A percentile compares a stretch with the other conserved stretches of the same genome.
Evolutionary conservation across 2,113 vertebrate species (phyloP).

Genomic region (Pluvialis apricaria): DNA sequence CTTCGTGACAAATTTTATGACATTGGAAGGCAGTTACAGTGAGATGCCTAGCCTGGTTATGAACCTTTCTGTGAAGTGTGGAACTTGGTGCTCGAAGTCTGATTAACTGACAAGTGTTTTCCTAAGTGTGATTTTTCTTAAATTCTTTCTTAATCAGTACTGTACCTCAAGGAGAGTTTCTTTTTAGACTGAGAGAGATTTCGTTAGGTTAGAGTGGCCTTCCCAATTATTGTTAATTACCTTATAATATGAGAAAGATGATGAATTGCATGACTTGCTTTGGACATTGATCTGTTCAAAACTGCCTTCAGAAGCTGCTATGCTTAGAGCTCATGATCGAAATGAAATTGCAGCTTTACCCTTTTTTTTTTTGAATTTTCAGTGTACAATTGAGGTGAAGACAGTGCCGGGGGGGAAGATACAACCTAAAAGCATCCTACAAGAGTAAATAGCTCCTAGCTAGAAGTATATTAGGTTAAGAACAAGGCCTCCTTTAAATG

Average conservation of each 20-base stretch:
- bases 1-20: not conserved
- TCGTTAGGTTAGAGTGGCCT: not conserved
- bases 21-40: not conserved
- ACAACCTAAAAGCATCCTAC: not conserved
- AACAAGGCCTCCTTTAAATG: not conserved
- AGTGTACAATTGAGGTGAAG: not conserved
- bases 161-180: not conserved
- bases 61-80: not conserved
- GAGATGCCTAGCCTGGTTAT: not conserved
- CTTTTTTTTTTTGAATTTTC: not conserved
- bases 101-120: not conserved
- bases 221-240: not conserved
- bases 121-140: not conserved
- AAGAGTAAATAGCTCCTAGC: not conserved
- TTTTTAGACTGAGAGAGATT: not conserved
- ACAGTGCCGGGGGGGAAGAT: rapidly evolving
- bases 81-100: not conserved
- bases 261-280: not conserved
- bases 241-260: not conserved
- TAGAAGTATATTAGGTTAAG: not conserved
- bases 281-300: not conserved
- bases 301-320: not conserved
- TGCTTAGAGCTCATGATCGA: not conserved
- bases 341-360: not conserved
- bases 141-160: not conserved